A percentile compares a stretch with the other conserved stretches of the same genome.
Evolutionary conservation across 2,888 invertebrate genomes (phyloP).

Genomic region (Conistra vaccinii): DNA sequence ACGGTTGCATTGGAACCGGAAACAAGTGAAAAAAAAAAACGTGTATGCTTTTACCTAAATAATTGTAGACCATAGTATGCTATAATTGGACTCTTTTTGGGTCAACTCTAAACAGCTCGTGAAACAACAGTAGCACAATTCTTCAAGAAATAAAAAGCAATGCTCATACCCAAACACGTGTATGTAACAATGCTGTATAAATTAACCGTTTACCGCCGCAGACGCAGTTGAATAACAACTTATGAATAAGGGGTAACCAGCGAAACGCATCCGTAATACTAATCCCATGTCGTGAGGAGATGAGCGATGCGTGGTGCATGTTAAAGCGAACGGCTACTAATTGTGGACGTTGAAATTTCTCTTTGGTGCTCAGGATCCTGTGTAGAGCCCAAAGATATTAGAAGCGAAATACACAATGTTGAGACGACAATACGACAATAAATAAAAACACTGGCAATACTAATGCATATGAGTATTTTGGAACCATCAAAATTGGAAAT

Average conservation of each 20-base stretch:
- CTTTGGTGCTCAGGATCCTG: slow-evolving; percentile 5
- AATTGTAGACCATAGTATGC: background rate
- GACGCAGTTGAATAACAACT: slow-evolving; percentile 53
- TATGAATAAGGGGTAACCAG: slow-evolving; percentile 54
- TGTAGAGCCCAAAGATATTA: background rate
- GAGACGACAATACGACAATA: too few relatives aligned
- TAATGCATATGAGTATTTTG: too few relatives aligned
- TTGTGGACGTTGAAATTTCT: slow-evolving; percentile 39
- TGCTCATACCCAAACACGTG: background rate
- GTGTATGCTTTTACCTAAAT: background rate
- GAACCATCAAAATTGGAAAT: too few relatives aligned
- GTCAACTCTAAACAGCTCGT: background rate
- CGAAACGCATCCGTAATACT: slow-evolving; percentile 55
- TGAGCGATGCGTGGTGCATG: slow-evolving; percentile 51
- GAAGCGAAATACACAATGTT: too few relatives aligned
- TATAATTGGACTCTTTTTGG: background rate
- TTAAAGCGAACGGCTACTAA: slow-evolving; percentile 42
- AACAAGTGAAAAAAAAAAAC: background rate
- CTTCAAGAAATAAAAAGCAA: background rate
- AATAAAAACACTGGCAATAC: too few relatives aligned
- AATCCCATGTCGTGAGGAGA: slow-evolving; percentile 58
- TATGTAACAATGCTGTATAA: slow-evolving; percentile 31
- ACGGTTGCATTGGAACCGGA: too few relatives aligned
- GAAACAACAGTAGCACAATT: background rate
- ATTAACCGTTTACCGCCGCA: slow-evolving; percentile 35